These are phyloP conservation scores for Heterochromis multidens DNA, from an alignment of 2,113 vertebrate species.

Conservation along the genomic window DNA sequence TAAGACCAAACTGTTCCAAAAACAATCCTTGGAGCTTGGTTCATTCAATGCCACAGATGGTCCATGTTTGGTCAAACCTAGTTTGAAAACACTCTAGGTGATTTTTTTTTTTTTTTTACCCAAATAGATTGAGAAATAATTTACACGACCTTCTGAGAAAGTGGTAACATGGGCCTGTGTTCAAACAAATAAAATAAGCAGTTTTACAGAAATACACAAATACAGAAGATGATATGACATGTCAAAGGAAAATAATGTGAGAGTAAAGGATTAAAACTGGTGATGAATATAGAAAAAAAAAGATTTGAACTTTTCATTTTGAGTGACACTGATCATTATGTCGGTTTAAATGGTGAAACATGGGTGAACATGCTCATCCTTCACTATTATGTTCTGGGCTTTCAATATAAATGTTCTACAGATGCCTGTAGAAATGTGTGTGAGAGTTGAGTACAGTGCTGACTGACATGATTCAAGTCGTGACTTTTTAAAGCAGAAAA, in stretches of 20 bases:
- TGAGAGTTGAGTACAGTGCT: neutral
- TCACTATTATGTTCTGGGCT: neutral
- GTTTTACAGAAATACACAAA: neutral
- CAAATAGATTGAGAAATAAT: too few relatives aligned
- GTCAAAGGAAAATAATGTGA: neutral
- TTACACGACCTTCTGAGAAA: neutral
- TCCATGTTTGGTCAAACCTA: neutral
- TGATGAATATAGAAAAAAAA: neutral
- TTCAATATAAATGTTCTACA: neutral
- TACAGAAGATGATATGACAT: neutral
- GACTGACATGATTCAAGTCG: conserved; percentile 25
- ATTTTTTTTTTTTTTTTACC: neutral
- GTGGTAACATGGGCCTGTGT: neutral
- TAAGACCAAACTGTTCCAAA: neutral
- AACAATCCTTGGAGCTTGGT: neutral
- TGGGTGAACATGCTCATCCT: neutral
- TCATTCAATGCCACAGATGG: neutral
- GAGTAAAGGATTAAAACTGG: neutral
- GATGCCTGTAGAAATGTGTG: neutral
- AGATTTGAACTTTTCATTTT: neutral
- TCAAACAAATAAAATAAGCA: neutral
- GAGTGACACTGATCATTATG: neutral
- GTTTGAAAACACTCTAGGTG: neutral
- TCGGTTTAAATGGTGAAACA: neutral
- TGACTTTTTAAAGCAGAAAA: neutral